Evolutionary conservation across 2,888 invertebrate species (phyloP).

Genomic region (Steinernema scapterisci): DNA sequence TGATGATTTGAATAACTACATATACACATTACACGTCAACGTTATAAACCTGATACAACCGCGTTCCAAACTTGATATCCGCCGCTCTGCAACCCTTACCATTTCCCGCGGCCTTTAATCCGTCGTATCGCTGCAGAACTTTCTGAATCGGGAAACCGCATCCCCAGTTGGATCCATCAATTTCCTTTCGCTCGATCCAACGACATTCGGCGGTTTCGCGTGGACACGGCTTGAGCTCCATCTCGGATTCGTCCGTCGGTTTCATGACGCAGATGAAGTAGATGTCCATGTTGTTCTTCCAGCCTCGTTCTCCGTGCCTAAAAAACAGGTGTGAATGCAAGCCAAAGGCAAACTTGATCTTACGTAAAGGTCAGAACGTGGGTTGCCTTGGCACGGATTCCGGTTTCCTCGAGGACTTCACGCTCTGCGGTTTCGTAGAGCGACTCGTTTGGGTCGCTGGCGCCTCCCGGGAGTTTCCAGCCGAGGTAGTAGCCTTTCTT

Average conservation of each 20-base stretch:
- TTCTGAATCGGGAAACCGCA: not conserved
- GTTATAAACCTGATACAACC: not conserved
- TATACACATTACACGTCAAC: not conserved
- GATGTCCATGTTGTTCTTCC: slow-evolving; percentile 33
- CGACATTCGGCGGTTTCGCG: slow-evolving; percentile 42
- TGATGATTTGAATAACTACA: too few species aligned
- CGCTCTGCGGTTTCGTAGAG: slow-evolving; percentile 81
- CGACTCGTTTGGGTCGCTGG: slow-evolving; percentile 76
- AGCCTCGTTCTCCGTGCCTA: not conserved
- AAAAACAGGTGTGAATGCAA: not conserved
- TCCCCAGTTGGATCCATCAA: not conserved
- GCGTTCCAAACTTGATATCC: not conserved
- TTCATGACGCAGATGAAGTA: slow-evolving; percentile 49
- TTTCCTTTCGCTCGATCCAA: slow-evolving; percentile 42
- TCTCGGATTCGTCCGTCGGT: slow-evolving; percentile 46
- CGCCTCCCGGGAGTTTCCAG: slow-evolving; percentile 90
- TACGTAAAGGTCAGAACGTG: slow-evolving; percentile 45
- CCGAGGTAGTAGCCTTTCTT: slow-evolving; percentile 73
- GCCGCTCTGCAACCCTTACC: not conserved
- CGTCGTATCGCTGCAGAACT: not conserved
- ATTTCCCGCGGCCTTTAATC: not conserved
- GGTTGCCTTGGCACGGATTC: slow-evolving; percentile 71
- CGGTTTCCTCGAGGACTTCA: slow-evolving; percentile 89
- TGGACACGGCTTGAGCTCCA: slow-evolving; percentile 42
- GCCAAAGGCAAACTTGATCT: not conserved